Percentiles rank a stretch among this genome's conserved stretches.
Conservation (phyloP, 1,140 invertebrate species). For the Radopholus similis region DNA sequence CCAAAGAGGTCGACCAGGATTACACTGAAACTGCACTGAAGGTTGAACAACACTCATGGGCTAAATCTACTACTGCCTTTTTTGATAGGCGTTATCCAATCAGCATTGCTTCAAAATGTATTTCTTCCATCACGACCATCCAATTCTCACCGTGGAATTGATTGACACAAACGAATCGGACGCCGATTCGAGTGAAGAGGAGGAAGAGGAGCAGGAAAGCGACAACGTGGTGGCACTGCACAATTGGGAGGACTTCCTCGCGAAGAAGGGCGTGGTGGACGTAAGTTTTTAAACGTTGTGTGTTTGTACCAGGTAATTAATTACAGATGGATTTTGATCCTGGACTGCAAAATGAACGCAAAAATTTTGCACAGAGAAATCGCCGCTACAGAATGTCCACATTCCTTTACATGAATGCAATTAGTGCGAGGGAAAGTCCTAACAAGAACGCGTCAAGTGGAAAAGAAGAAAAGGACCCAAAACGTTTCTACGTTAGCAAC, state of each 20-base stretch:
- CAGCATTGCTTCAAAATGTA: constrained; percentile 35
- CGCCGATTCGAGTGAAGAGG: constrained; percentile 1
- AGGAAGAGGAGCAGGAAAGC: constrained; percentile 21
- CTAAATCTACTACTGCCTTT: background rate
- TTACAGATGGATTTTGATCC: background rate
- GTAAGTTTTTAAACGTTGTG: background rate
- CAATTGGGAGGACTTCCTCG: constrained; percentile 22
- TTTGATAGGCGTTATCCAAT: constrained; percentile 20
- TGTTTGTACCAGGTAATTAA: background rate
- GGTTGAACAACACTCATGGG: background rate
- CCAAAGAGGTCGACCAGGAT: constrained; percentile 11
- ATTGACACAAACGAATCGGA: constrained; percentile 28
- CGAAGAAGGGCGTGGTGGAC: constrained; percentile 12
- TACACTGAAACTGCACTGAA: constrained; percentile 26
- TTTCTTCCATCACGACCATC: constrained; percentile 24
- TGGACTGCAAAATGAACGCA: background rate
- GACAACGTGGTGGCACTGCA: constrained; percentile 7
- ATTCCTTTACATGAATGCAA: background rate
- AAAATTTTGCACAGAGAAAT: background rate
- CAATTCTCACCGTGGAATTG: constrained; percentile 25
- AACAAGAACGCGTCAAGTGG: background rate
- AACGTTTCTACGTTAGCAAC: background rate
- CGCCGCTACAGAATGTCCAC: background rate
- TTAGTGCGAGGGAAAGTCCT: background rate
- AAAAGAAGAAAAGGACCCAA: background rate